Evolutionary conservation across 2,113 vertebrate species (phyloP).

Genomic region (Cisticola juncidis): DNA sequence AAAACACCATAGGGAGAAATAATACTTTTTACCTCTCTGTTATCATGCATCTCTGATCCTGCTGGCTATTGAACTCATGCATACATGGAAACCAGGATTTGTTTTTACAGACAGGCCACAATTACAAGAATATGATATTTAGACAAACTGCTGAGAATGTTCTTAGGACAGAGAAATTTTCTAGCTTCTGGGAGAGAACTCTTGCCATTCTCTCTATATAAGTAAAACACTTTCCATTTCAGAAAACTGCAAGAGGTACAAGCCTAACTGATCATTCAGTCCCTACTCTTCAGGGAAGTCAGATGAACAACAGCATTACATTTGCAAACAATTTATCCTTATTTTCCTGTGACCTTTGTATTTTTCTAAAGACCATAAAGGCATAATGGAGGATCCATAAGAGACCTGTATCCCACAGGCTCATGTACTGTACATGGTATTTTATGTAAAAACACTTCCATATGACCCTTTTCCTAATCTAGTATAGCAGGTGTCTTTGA

Average conservation of each 20-base stretch:
- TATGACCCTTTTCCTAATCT: neutral
- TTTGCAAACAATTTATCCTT: neutral
- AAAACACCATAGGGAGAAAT: neutral
- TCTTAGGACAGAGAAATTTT: neutral
- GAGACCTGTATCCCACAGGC: neutral
- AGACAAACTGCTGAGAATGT: neutral
- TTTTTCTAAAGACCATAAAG: neutral
- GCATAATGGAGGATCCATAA: neutral
- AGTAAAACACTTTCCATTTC: neutral
- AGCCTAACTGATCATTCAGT: neutral
- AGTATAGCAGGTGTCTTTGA: neutral
- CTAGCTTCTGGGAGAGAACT: neutral
- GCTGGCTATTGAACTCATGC: neutral
- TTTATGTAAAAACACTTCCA: neutral
- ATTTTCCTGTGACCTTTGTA: neutral
- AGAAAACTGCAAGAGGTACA: neutral
- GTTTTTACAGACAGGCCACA: neutral
- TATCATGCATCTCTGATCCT: neutral
- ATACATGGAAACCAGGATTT: neutral
- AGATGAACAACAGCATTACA: neutral
- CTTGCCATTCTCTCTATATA: neutral
- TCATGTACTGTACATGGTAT: neutral
- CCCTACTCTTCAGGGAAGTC: neutral
- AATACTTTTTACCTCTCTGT: neutral
- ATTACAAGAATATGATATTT: neutral